phyloP scores from a whole-genome alignment of 2,797 vertebrate genomes.

The Anas georgica region DNA sequence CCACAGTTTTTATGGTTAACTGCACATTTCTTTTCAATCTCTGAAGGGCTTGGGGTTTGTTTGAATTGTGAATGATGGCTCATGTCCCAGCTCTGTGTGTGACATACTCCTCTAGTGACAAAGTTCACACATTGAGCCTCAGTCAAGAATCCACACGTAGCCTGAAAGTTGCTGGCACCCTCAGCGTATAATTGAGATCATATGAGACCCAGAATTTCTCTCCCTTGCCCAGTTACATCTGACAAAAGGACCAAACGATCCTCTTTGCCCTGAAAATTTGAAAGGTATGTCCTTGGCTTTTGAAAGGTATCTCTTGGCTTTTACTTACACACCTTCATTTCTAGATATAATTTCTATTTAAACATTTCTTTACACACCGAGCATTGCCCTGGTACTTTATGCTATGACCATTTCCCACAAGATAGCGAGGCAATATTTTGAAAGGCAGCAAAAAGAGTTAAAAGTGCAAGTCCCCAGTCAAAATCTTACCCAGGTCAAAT shows the following conservation, averaged over 20 bases:
- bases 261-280: neutral
- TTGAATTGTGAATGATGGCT: slow-evolving; percentile 72
- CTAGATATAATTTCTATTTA: neutral
- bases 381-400: neutral
- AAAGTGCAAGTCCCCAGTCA: neutral
- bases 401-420: neutral
- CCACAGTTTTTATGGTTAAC: slow-evolving; percentile 56
- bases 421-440: neutral
- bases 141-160: slow-evolving; percentile 54
- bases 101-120: slow-evolving; percentile 56
- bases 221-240: neutral
- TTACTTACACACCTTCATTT: neutral
- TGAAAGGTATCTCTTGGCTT: neutral
- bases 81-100: slow-evolving; percentile 60
- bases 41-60: slow-evolving; percentile 43
- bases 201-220: neutral
- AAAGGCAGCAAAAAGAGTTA: neutral
- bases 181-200: slow-evolving; percentile 24
- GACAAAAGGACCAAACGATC: neutral
- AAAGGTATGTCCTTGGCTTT: neutral
- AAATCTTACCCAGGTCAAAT: neutral
- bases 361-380: neutral
- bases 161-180: slow-evolving; percentile 50
- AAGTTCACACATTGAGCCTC: slow-evolving; percentile 55
- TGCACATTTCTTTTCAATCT: slow-evolving; percentile 57